Evolutionary conservation across 37 sponge, comb jelly and placozoan species (phyloP).

Genomic region (Halichondria panicea): DNA sequence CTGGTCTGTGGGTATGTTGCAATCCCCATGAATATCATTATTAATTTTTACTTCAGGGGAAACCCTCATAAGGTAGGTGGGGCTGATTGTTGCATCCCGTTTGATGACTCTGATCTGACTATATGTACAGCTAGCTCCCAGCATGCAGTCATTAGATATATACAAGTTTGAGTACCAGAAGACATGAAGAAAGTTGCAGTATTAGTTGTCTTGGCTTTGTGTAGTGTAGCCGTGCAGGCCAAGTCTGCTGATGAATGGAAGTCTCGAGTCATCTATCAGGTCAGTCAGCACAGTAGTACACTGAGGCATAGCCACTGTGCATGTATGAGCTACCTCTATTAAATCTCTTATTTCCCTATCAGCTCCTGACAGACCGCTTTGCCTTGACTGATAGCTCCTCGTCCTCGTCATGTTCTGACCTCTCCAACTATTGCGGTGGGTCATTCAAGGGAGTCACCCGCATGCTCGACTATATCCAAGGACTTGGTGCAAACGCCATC

Average conservation of each 20-base stretch:
- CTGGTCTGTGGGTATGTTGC: no score
- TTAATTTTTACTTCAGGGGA: no score
- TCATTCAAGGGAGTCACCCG: conserved; percentile 18
- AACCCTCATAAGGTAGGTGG: no score
- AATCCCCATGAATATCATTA: no score
- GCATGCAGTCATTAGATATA: no score
- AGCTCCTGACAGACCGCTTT: conserved; percentile 82
- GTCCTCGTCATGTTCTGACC: conserved; percentile 15
- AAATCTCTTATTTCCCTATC: background rate
- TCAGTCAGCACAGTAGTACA: background rate
- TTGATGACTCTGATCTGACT: no score
- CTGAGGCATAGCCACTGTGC: background rate
- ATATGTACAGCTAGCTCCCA: no score
- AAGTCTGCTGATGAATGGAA: conserved; percentile 69
- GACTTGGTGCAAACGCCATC: conserved; percentile 42
- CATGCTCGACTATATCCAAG: conserved; percentile 45
- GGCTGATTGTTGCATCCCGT: no score
- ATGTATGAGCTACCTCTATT: background rate
- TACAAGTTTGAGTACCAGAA: no score
- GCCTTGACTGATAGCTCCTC: conserved; percentile 20
- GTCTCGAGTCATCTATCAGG: conserved; percentile 78
- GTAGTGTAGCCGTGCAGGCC: conserved; percentile 8
- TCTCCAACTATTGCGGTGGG: conserved; percentile 39
- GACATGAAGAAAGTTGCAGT: no score
- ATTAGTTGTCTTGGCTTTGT: no score